Evolutionary conservation across 2,797 vertebrate genomes (phyloP).

Genomic region (Macropodus opercularis): DNA sequence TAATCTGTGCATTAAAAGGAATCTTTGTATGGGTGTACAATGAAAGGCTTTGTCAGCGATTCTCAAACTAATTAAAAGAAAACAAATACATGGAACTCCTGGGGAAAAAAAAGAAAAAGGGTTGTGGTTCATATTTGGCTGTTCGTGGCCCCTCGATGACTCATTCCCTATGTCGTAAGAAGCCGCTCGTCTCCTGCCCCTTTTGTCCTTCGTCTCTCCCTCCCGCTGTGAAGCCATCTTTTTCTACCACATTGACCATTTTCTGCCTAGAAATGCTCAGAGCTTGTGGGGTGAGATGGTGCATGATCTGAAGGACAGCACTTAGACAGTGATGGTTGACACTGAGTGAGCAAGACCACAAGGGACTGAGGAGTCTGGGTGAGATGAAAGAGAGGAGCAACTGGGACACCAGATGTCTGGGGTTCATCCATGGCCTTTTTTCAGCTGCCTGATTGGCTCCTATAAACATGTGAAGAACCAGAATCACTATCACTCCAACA

Average conservation of each 20-base stretch:
- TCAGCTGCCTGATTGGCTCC: conserved; percentile 22
- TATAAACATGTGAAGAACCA: conserved; percentile 39
- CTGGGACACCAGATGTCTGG: conserved; percentile 44
- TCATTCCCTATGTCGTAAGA: conserved; percentile 38
- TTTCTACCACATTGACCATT: conserved; percentile 12
- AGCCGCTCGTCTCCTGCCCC: conserved; percentile 25
- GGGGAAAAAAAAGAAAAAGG: conserved; percentile 13
- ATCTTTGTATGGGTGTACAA: conserved; percentile 46
- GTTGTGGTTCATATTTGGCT: conserved; percentile 45
- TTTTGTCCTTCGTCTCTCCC: conserved; percentile 21
- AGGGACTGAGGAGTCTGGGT: conserved; percentile 16
- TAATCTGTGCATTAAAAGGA: conserved; percentile 24
- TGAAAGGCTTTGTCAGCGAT: conserved; percentile 49
- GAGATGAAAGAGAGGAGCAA: conserved; percentile 46
- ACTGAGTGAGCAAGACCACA: conserved; percentile 5
- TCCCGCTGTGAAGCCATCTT: conserved; percentile 16
- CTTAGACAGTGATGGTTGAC: neutral
- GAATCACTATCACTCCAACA: no score
- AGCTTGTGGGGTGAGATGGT: neutral
- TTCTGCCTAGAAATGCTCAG: conserved; percentile 7
- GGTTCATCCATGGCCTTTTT: conserved; percentile 20
- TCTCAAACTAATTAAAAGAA: conserved; percentile 63
- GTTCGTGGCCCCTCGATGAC: conserved; percentile 46
- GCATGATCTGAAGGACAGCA: conserved; percentile 4
- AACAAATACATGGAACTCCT: conserved; percentile 32